Percentiles rank a stretch among this genome's conserved stretches.
These are phyloP conservation scores for Gallinago solitaria DNA, from an alignment of 2,797 vertebrate genomes.

Conservation along the genomic window DNA sequence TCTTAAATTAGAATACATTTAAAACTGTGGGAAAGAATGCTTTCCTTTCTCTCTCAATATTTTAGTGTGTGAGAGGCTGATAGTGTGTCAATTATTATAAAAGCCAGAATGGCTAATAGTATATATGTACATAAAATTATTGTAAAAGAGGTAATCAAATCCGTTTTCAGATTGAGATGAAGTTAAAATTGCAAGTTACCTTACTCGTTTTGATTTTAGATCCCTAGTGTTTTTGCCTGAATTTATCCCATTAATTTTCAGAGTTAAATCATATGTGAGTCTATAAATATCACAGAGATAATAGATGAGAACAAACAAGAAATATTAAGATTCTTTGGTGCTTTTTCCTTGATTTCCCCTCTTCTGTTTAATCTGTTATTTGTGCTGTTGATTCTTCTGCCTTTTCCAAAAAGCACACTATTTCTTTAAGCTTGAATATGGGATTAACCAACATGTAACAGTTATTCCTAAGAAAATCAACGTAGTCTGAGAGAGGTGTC, in stretches of 20 bases:
- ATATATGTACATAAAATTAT: neutral
- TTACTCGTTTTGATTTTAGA: neutral
- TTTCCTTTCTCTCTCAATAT: neutral
- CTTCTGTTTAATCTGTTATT: neutral
- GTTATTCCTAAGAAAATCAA: neutral
- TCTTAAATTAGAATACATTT: neutral
- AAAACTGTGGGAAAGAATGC: neutral
- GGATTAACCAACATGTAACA: neutral
- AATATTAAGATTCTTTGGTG: neutral
- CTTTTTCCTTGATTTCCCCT: neutral
- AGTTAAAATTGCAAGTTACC: neutral
- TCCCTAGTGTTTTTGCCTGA: neutral
- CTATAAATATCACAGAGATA: neutral
- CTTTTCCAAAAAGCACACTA: neutral
- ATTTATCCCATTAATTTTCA: neutral
- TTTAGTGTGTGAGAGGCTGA: neutral
- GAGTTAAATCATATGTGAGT: neutral
- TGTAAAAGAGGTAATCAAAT: neutral
- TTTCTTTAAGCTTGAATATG: neutral
- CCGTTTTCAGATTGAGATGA: neutral
- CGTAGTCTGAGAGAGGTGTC: neutral
- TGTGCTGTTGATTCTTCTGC: neutral
- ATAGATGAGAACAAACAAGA: neutral
- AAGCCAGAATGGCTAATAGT: neutral
- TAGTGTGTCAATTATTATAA: neutral